phyloP scores from a whole-genome alignment of 2,113 vertebrate species.

The Zosterops pallidus region DNA sequence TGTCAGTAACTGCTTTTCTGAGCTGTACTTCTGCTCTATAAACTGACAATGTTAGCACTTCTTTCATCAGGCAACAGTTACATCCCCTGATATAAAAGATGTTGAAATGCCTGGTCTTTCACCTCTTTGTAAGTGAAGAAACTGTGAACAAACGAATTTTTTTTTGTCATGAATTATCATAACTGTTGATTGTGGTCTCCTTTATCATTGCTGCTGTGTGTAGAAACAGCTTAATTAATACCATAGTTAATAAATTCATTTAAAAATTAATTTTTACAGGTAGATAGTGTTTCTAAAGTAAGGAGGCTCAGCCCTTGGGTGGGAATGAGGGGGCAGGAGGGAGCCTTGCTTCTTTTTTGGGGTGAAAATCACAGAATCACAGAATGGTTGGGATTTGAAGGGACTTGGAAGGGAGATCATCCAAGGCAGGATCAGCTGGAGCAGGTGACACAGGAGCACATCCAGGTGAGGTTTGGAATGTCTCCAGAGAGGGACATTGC shows the following conservation, averaged over 20 bases:
- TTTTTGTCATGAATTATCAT: background rate
- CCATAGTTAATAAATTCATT: background rate
- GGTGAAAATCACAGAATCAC: background rate
- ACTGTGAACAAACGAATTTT: background rate
- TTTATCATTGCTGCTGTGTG: background rate
- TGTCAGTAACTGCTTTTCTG: background rate
- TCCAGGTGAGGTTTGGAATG: background rate
- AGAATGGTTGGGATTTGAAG: background rate
- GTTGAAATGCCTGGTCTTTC: background rate
- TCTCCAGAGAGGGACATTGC: background rate
- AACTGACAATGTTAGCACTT: background rate
- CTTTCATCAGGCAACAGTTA: background rate
- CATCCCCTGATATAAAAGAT: background rate
- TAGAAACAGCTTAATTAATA: background rate
- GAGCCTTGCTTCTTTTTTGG: background rate
- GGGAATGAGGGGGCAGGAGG: background rate
- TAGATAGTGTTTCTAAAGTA: background rate
- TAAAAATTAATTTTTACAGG: background rate
- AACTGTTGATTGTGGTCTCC: background rate
- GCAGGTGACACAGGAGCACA: background rate
- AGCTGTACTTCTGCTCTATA: background rate
- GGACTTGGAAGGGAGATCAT: background rate
- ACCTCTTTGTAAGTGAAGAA: background rate
- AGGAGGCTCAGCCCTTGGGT: background rate
- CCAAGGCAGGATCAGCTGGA: background rate